These are phyloP conservation scores for Eurytemora carolleeae DNA, from an alignment of 1,140 invertebrate species.

Conservation along the genomic window DNA sequence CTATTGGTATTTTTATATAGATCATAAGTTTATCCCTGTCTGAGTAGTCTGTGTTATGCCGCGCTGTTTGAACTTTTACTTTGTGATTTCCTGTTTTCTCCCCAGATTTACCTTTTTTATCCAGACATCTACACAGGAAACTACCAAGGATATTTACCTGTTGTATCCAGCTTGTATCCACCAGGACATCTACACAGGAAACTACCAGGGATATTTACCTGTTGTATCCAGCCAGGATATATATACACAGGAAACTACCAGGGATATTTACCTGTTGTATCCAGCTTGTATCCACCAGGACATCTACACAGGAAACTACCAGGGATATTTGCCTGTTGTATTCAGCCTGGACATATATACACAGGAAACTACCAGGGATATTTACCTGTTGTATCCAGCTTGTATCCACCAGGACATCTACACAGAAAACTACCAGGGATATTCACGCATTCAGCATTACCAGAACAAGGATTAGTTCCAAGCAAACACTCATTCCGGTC, in stretches of 20 bases:
- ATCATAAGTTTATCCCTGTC: no score
- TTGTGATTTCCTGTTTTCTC: no score
- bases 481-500: constrained; percentile 44
- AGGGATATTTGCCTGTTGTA: constrained; percentile 33
- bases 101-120: no score
- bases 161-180: constrained; percentile 43
- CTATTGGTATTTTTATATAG: no score
- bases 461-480: constrained; percentile 43
- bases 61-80: no score
- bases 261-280: constrained; percentile 21
- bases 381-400: constrained; percentile 36
- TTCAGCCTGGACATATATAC: constrained; percentile 41
- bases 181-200: constrained; percentile 50
- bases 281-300: constrained; percentile 53
- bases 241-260: no score
- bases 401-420: constrained; percentile 52
- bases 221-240: no score
- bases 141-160: no score
- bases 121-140: no score
- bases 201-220: constrained; percentile 44
- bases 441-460: constrained; percentile 56
- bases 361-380: constrained; percentile 46
- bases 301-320: constrained; percentile 47
- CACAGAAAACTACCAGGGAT: constrained; percentile 48
- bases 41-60: no score